Evolutionary conservation across 2,113 vertebrate species (phyloP).

Genomic region (Baryphthengus martii): DNA sequence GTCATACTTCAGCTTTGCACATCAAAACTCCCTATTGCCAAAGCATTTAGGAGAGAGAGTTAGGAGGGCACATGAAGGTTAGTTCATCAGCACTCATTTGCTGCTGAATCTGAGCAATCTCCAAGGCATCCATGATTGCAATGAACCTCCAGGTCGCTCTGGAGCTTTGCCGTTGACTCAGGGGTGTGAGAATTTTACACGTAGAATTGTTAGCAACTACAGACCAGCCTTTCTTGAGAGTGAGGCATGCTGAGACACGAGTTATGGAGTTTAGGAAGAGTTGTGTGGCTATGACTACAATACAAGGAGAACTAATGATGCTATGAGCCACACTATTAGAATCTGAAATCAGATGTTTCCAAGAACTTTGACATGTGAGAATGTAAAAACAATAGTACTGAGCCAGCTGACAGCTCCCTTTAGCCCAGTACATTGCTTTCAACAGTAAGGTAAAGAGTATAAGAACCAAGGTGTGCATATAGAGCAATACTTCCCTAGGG

Average conservation of each 20-base stretch:
- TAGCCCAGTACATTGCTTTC: neutral
- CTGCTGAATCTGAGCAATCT: neutral
- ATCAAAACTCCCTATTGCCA: neutral
- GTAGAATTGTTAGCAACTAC: neutral
- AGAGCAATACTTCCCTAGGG: neutral
- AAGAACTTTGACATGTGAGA: neutral
- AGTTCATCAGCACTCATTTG: neutral
- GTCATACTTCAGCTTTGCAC: neutral
- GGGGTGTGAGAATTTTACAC: neutral
- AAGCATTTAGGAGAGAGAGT: neutral
- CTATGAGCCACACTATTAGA: neutral
- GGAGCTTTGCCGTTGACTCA: neutral
- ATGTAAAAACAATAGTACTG: neutral
- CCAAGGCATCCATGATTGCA: neutral
- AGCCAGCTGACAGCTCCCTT: constrained; percentile 6
- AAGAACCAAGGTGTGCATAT: neutral
- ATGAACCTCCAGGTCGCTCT: neutral
- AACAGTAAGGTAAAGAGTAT: neutral
- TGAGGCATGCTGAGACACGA: neutral
- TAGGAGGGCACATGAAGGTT: neutral
- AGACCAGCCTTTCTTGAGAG: neutral
- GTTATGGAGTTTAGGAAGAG: neutral
- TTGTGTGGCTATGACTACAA: neutral
- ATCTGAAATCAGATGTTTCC: neutral
- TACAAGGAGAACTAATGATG: neutral